Evolutionary conservation across 2,797 vertebrate species (phyloP), one percentile per base, ranked within the genome.

Genomic region (Prionace glauca): DNA sequence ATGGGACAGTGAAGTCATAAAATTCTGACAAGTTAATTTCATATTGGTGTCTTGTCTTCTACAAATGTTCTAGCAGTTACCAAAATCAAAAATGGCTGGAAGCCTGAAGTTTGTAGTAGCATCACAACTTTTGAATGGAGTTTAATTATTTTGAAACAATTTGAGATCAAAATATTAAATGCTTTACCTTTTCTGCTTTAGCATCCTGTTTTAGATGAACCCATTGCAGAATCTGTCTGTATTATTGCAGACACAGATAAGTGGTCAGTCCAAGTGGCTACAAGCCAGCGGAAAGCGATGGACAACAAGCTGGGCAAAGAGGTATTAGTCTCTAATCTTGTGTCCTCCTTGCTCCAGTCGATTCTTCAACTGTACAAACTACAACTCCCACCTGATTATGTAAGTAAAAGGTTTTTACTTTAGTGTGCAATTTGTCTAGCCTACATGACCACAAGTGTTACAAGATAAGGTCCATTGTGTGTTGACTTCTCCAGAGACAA

Each of bases 171-270:
- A 36, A 56, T 7, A 24, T 88, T n/a, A 29, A 93, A 62, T 20
- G 29, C 71, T 72, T 77, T 65, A 3, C 26, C 26, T 26, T 96
- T n/a, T 97, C 65, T 96, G 3, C 97, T 97, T 74, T 96, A 98
- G 98, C 98, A 98, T 96, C 98, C 98, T 0, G 98, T 98, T 45
- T 97, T 98, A 60, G 98, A 98, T 95, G 98, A 98, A 96, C 98
- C 98, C 0, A 97, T 98, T 56, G 98, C 98, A 0, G 98, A 98
- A 97, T 98, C 98, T 0, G 96, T 98, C 96, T 98, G 98, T 90
- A 98, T 98, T 96, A 97, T 98, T 86, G 98, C 98, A 87, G 98
- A 98, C 96, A 98, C 98, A 0, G 98, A 98, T 96, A 98, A 97
- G 96, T 98, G 98, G 97, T 98, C 97, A 0, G 98, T 98, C 12